These are phyloP conservation scores for Drosophila baimaii DNA, from an alignment of 1,140 invertebrate species.

Conservation along the genomic window DNA sequence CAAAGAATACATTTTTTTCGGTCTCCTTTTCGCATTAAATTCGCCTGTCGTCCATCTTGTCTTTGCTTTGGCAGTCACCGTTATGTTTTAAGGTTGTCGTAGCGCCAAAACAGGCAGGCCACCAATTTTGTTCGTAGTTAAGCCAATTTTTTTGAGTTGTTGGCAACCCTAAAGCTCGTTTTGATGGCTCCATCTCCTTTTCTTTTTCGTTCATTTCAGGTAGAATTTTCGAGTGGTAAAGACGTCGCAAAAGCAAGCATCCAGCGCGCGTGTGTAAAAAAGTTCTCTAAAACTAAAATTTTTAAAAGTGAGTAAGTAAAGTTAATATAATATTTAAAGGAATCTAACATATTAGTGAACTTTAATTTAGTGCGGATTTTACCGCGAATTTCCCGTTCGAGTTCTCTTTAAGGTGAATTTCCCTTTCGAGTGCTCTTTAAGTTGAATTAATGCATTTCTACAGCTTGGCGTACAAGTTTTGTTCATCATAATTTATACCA, in stretches of 20 bases:
- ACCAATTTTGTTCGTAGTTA: neutral
- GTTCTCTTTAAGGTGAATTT: neutral
- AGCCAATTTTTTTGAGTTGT: neutral
- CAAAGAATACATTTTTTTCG: neutral
- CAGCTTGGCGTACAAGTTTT: neutral
- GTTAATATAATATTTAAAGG: neutral
- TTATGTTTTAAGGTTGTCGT: constrained; percentile 42
- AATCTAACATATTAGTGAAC: neutral
- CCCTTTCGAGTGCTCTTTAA: too few relatives aligned
- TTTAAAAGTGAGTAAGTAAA: neutral
- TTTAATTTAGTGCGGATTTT: neutral
- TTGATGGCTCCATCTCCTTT: neutral
- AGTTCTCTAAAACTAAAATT: neutral
- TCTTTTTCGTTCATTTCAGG: neutral
- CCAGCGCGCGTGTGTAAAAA: neutral
- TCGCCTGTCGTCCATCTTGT: constrained; percentile 12
- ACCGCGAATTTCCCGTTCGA: neutral
- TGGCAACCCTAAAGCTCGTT: constrained; percentile 5
- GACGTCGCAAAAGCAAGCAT: neutral
- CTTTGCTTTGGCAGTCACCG: constrained; percentile 26
- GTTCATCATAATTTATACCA: neutral
- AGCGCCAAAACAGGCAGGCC: too few relatives aligned
- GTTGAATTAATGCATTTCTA: too few relatives aligned
- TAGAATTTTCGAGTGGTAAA: neutral
- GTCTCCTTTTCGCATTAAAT: neutral